A percentile compares a stretch with the other conserved stretches of the same genome.
Evolutionary conservation across 2,113 vertebrate genomes (phyloP).

Genomic region (Cochlearius cochlearius): DNA sequence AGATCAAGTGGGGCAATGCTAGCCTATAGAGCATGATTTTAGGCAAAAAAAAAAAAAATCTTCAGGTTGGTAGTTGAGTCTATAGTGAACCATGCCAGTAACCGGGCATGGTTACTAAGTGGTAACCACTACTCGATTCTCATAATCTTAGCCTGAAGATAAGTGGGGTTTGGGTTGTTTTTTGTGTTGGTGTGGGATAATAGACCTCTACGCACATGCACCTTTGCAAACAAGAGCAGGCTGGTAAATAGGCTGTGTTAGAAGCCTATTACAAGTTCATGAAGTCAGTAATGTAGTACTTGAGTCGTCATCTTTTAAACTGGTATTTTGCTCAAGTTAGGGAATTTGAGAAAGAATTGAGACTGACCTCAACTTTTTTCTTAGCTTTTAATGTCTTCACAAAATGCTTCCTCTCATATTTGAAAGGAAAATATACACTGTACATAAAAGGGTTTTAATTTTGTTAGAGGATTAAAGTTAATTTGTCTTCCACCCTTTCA

Average conservation of each 20-base stretch:
- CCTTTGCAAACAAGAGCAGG: background rate
- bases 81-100: background rate
- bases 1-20: background rate
- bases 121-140: background rate
- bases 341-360: background rate
- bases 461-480: background rate
- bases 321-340: background rate
- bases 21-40: background rate
- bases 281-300: background rate
- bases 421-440: background rate
- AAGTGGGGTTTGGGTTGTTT: background rate
- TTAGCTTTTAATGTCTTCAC: background rate
- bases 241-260: background rate
- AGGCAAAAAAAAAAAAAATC: background rate
- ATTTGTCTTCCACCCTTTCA: background rate
- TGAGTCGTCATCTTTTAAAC: background rate
- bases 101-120: background rate
- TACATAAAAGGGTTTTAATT: background rate
- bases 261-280: background rate
- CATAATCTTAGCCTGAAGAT: background rate
- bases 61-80: background rate
- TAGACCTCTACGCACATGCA: rapidly evolving
- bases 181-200: background rate
- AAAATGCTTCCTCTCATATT: background rate
- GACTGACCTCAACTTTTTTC: background rate